Evolutionary conservation across 2,797 vertebrate species (phyloP).

Genomic region (Tadarida brasiliensis): DNA sequence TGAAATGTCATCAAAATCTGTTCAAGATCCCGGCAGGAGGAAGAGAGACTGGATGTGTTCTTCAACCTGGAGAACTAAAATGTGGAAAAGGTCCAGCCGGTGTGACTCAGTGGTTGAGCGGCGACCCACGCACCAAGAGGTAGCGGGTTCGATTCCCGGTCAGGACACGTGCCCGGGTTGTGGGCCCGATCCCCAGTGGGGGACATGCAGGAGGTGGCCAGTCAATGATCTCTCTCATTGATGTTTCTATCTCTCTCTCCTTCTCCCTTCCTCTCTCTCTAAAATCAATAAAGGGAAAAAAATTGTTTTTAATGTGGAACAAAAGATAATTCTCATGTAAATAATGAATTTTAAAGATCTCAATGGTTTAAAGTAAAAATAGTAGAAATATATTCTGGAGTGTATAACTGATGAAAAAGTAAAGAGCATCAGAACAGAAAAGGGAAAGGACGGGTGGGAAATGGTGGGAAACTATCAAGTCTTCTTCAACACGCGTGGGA

Average conservation of each 20-base stretch:
- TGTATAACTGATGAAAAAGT: not conserved
- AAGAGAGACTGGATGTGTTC: too few species aligned
- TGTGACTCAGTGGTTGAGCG: too few species aligned
- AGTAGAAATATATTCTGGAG: not conserved
- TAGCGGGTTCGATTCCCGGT: too few species aligned
- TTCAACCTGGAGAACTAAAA: not conserved
- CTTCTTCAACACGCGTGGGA: fast-evolving
- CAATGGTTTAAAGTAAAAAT: not conserved
- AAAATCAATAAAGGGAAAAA: too few species aligned
- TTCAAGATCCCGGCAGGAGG: not conserved
- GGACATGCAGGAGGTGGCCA: too few species aligned
- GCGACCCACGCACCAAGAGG: too few species aligned
- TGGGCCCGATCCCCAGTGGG: too few species aligned
- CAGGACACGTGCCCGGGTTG: too few species aligned
- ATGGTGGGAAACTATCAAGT: fast-evolving
- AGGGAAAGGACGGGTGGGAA: not conserved
- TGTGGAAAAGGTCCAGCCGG: too few species aligned
- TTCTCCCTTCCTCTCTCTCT: too few species aligned
- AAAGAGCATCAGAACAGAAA: not conserved
- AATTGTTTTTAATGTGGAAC: not conserved
- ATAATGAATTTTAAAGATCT: not conserved
- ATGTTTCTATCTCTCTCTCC: too few species aligned
- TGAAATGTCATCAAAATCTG: not conserved
- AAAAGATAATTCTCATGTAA: not conserved
- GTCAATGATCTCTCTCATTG: too few species aligned